Base-by-base conservation (phyloP, 2,113 vertebrate genomes). In the Oreocharis arfaki region DNA sequence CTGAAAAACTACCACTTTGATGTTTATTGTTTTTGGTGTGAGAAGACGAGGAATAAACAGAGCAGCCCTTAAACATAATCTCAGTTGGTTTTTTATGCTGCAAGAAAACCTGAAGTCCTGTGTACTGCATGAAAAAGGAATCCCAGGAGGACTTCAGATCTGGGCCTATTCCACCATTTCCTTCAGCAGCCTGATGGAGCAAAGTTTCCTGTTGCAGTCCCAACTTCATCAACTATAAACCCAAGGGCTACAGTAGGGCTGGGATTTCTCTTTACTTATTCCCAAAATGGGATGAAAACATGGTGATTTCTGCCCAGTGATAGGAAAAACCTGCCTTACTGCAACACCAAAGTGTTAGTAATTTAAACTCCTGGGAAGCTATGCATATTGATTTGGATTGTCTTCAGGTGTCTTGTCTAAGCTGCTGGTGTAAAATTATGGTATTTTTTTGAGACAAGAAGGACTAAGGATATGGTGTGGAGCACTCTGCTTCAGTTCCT, bases 61-160 rank as follows among this genome's bases (percentile, higher is more conserved):
- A 95, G 74, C 21, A 83, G 37, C 24, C 9, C 13, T 53, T 88
- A 91, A 87, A 57, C 12, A 30, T 88, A 67, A 80, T 78, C 44
- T 49, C 44, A 27, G 42, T 71, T 68, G 39, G 7, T 23, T 88
- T 81, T 85, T 80, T 50, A 15, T 75, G 32, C 35, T 57, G 49
- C 35, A 59, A 86, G 37, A 92, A 89, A 75, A 67, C 30, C 55
- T 76, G 53, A 87, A 85, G 24, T 61, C 18, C 26, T 86, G 32
- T 28, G 22, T 5, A 75, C 27, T 67, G 18, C 13, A 64, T n/a
- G n/a, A 56, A 57, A 77, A 68, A 83, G 32, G 78, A 86, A 68
- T 2, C 23, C 20, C 27, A 9, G 4, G 11, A 75, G 16, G 19
- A 55, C 47, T 55, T 30, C 64, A 26, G 33, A 59, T 89, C 46